Evolutionary conservation across 2,888 invertebrate species (phyloP), one percentile per base, ranked within the genome.

Genomic region (Lepidonotus clava): DNA sequence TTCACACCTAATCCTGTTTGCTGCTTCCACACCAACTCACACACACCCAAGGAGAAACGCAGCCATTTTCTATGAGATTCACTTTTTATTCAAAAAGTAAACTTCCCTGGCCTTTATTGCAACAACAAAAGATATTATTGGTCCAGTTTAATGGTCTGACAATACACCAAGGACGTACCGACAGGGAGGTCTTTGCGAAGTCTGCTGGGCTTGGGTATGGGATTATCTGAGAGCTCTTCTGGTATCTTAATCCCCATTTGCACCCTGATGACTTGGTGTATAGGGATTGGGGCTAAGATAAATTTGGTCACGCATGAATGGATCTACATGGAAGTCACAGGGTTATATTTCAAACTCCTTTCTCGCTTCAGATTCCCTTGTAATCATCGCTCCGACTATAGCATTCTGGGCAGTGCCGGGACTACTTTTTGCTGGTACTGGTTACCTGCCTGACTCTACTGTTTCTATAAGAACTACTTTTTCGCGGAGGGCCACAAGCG

Each of bases 241-340:
- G n/a, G 2, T 61, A 61, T 61, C 61, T 61, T 61, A 61, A 61
- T 61, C 61, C 61, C 61, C 28, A 61, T 61, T 61, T 61, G 61
- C 61, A 28, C 1, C 5, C 24, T 18, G 61, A 28, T 61, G 61
- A 4, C 61, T 2, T n/a, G 1, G 11, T 4, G 61, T 61, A 28
- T 24, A 14, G 61, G 61, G 61, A 61, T 61, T 32, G 28, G 11
- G 61, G 28, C 28, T 28, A 5, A 1, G 61, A 61, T 61, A 61
- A 61, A n/a, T 24, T 2, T 14, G 28, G 61, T 61, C 61, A 28
- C 61, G 61, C 61, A 61, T 61, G 61, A 61, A 24, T 61, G 61
- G n/a, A 61, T 24, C 11, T 8, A 61, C 61, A 61, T 28, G 61
- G n/a, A 18, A 24, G 11, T 11, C 28, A 28, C n/a, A n/a, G n/a